Evolutionary conservation across 2,113 vertebrate genomes (phyloP).

Genomic region (Aptenodytes patagonicus): DNA sequence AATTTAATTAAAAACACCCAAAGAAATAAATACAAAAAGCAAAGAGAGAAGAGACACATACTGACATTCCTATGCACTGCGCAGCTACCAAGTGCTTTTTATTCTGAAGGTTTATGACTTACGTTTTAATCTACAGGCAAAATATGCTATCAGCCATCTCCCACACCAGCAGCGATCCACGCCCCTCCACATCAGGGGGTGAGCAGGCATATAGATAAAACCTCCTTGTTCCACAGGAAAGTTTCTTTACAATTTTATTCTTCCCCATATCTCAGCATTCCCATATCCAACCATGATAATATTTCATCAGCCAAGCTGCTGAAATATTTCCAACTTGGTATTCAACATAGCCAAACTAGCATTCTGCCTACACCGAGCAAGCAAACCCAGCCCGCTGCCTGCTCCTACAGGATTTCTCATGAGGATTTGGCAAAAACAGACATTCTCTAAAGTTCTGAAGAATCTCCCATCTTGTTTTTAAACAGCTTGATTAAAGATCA

Average conservation of each 20-base stretch:
- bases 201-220: not conserved
- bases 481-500: not conserved
- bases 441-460: not conserved
- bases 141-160: not conserved
- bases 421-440: not conserved
- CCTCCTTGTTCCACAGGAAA: not conserved
- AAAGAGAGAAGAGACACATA: not conserved
- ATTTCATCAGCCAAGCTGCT: not conserved
- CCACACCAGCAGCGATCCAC: accelerated
- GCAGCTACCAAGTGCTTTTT: not conserved
- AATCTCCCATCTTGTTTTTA: not conserved
- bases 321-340: not conserved
- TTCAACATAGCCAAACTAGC: not conserved
- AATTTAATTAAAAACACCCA: not conserved
- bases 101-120: not conserved
- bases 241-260: not conserved
- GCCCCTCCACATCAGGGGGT: not conserved
- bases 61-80: not conserved
- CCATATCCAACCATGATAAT: not conserved
- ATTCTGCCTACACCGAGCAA: not conserved
- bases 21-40: not conserved
- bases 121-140: not conserved
- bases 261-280: not conserved
- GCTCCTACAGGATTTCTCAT: not conserved
- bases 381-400: not conserved